Evolutionary conservation across 2,113 vertebrate genomes (phyloP).

Genomic region (Caretta caretta): DNA sequence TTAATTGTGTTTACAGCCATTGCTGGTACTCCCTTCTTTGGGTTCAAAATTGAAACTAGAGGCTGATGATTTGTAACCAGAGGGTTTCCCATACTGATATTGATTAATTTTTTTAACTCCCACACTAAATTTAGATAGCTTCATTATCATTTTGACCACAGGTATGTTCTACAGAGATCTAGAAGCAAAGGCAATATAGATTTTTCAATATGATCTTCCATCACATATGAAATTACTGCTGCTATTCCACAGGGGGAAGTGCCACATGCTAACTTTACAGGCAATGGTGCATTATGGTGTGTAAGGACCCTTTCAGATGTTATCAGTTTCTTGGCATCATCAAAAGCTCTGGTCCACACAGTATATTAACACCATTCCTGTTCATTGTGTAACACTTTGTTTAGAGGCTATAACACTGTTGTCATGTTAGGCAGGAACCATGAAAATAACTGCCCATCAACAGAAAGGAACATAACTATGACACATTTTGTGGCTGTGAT

Average conservation of each 20-base stretch:
- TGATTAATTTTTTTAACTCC: neutral
- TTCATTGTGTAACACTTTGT: neutral
- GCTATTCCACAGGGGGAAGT: neutral
- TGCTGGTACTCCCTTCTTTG: neutral
- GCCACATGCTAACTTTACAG: neutral
- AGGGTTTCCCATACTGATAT: neutral
- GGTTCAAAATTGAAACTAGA: neutral
- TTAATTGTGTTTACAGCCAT: neutral
- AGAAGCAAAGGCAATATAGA: neutral
- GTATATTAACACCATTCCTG: neutral
- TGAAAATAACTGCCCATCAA: neutral
- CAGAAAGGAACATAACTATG: neutral
- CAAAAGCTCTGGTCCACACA: neutral
- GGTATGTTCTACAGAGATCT: neutral
- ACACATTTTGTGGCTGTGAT: neutral
- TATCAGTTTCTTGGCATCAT: neutral
- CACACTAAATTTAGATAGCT: neutral
- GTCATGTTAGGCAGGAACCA: neutral
- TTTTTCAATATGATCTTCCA: neutral
- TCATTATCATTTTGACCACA: neutral
- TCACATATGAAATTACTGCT: neutral
- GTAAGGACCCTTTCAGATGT: neutral
- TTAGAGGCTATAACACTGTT: no score
- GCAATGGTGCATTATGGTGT: neutral
- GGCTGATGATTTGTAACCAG: neutral